Percentiles rank a stretch among this genome's conserved stretches.
phyloP scores from a whole-genome alignment of 2,797 vertebrate species.

The Channallabes apus region DNA sequence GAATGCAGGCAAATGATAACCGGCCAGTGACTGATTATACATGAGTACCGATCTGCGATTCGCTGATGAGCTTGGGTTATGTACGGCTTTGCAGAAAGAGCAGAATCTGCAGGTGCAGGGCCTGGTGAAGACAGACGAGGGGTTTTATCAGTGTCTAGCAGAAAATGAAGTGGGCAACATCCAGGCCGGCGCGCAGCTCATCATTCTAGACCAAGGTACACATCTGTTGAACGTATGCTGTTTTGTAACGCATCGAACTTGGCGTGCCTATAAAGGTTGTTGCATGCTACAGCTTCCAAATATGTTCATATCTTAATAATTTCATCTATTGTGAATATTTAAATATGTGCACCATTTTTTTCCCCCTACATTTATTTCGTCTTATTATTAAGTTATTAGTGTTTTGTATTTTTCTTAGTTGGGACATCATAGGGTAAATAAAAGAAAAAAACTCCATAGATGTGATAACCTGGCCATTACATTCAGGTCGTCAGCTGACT shows the following conservation, averaged over 20 bases:
- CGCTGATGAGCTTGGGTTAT: neutral
- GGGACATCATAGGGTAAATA: too few relatives aligned
- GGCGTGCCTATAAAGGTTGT: too few relatives aligned
- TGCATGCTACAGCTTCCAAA: neutral
- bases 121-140: constrained; percentile 95
- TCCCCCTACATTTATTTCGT: neutral
- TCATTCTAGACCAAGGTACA: constrained; percentile 95
- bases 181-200: constrained; percentile 92
- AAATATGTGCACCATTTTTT: neutral
- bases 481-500: too few relatives aligned
- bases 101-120: constrained; percentile 96
- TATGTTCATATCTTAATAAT: neutral
- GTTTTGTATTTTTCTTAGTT: neutral
- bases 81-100: constrained; percentile 79
- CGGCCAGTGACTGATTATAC: neutral
- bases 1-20: neutral
- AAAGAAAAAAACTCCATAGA: too few relatives aligned
- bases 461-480: too few relatives aligned
- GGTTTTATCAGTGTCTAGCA: constrained; percentile 97
- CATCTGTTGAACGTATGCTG: neutral
- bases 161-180: constrained; percentile 95
- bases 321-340: neutral
- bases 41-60: neutral
- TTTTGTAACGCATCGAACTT: neutral
- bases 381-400: neutral